Conservation (phyloP, 1,140 invertebrate species). For the Drosophila bifasciata region DNA sequence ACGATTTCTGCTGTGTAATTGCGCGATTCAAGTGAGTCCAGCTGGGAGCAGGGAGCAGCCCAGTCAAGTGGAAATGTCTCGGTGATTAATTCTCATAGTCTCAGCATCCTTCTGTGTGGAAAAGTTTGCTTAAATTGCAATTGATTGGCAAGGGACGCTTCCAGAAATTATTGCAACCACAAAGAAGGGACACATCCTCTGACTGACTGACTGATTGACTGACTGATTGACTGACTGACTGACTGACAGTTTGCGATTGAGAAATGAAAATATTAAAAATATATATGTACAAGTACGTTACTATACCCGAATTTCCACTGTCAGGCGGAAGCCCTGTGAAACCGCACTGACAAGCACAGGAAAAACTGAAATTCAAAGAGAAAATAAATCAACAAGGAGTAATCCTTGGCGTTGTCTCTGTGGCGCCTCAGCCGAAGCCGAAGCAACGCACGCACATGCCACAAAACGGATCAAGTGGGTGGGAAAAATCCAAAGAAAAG, state of each 20-base stretch:
- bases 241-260: constrained; percentile 24
- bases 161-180: constrained; percentile 20
- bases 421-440: constrained; percentile 5
- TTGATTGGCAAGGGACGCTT: constrained; percentile 24
- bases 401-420: constrained; percentile 46
- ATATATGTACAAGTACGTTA: constrained; percentile 2
- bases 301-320: no score
- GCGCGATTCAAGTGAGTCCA: constrained; percentile 40
- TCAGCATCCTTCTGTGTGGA: constrained; percentile 4
- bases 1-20: constrained; percentile 53
- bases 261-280: constrained; percentile 54
- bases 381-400: constrained; percentile 47
- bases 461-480: constrained; percentile 28
- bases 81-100: constrained; percentile 50
- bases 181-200: constrained; percentile 29
- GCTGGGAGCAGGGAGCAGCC: constrained; percentile 29
- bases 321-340: not conserved
- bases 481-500: constrained; percentile 3
- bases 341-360: constrained; percentile 14
- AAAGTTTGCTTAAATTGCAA: constrained; percentile 1
- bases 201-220: constrained; percentile 16
- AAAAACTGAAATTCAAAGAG: constrained; percentile 19
- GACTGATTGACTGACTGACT: constrained; percentile 24
- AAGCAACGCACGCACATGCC: constrained; percentile 35
- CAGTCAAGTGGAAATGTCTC: constrained; percentile 61